Conservation (phyloP, 2,888 invertebrate genomes). For the Venustoraphidia nigricollis region DNA sequence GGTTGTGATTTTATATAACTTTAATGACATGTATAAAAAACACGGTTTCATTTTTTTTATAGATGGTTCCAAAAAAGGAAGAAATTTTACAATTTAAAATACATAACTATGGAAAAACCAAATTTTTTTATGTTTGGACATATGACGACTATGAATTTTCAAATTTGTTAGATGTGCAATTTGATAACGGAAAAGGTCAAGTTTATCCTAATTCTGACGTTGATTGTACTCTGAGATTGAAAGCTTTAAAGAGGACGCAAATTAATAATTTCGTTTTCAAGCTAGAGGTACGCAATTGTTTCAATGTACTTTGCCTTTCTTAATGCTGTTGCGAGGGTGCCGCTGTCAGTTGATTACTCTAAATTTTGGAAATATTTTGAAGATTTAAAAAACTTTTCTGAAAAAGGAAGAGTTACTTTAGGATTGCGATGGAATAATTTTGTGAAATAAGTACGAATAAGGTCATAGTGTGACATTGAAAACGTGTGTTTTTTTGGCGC, state of each 20-base stretch:
- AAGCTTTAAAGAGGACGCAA: slow-evolving; percentile 12
- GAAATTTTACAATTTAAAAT: slow-evolving; percentile 19
- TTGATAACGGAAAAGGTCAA: slow-evolving; percentile 12
- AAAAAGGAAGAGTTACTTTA: too few species aligned
- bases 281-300: slow-evolving; percentile 2
- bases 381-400: too few species aligned
- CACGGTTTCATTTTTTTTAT: slow-evolving; percentile 6
- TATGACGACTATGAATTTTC: slow-evolving; percentile 15
- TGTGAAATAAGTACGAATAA: too few species aligned
- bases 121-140: slow-evolving; percentile 25
- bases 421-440: too few species aligned
- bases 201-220: slow-evolving; percentile 11
- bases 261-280: slow-evolving; percentile 12
- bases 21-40: background rate
- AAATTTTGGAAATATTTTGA: too few species aligned
- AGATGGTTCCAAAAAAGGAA: slow-evolving; percentile 19
- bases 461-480: too few species aligned
- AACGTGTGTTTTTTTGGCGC: too few species aligned
- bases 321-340: too few species aligned
- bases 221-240: slow-evolving; percentile 14
- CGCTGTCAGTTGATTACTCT: too few species aligned
- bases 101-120: slow-evolving; percentile 21
- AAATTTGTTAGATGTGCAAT: slow-evolving; percentile 3
- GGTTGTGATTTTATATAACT: slow-evolving; percentile 2
- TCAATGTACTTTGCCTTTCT: too few species aligned